phyloP scores from a whole-genome alignment of 2,888 invertebrate species.

The Tetheella fluctuosa region DNA sequence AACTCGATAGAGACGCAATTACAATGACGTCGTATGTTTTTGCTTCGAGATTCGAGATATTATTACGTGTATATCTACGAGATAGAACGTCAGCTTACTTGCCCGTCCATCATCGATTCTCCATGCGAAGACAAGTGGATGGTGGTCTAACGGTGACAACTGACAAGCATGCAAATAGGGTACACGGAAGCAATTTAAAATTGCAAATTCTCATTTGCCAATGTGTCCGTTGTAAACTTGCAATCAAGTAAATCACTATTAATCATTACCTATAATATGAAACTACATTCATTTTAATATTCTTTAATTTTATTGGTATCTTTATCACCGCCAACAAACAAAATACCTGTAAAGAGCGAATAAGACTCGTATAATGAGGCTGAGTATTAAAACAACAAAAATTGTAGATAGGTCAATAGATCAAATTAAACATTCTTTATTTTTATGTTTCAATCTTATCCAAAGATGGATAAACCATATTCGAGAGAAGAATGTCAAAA shows the following conservation, averaged over 20 bases:
- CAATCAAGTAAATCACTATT: neutral
- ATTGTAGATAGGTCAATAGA: no score
- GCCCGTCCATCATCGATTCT: constrained; percentile 50
- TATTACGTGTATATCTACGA: constrained; percentile 39
- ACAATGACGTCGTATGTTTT: constrained; percentile 62
- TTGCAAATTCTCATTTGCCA: neutral
- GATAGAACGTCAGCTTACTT: constrained; percentile 26
- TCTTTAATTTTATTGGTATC: no score
- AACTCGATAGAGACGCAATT: constrained; percentile 62
- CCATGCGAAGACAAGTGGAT: constrained; percentile 49
- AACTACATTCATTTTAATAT: no score
- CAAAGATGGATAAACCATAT: no score
- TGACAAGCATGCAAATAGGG: neutral
- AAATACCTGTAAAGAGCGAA: no score
- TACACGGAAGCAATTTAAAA: neutral
- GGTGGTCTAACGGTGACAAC: constrained; percentile 1
- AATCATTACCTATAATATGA: no score
- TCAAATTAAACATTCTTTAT: no score
- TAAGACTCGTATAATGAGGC: no score
- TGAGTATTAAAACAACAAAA: no score
- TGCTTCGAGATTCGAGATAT: constrained; percentile 54
- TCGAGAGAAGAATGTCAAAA: no score
- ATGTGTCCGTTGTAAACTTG: neutral
- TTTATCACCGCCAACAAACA: no score
- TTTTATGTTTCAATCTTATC: no score